phyloP scores from a whole-genome alignment of 2,113 vertebrate genomes.

The Fulmarus glacialis region DNA sequence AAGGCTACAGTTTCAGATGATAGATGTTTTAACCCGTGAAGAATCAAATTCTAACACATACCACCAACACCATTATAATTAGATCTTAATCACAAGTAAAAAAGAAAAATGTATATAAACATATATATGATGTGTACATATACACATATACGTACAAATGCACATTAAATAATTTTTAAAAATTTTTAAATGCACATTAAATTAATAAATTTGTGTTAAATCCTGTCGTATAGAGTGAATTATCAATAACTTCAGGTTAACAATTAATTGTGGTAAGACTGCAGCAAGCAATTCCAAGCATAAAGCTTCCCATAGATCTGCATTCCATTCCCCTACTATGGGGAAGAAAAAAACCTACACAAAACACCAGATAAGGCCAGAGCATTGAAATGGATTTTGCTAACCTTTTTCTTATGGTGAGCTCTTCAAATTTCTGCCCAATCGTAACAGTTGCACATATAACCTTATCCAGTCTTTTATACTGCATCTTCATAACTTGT shows the following conservation, averaged over 20 bases:
- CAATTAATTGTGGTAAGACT: fast-evolving
- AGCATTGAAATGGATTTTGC: background rate
- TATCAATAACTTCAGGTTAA: background rate
- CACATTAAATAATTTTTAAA: background rate
- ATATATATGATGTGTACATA: background rate
- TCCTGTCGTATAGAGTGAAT: background rate
- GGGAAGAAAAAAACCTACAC: background rate
- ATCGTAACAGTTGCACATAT: background rate
- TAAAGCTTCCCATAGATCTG: background rate
- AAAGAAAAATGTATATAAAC: background rate
- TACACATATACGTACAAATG: background rate
- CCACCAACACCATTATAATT: background rate
- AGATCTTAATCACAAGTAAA: background rate
- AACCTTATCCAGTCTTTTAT: background rate
- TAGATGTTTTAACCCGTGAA: background rate
- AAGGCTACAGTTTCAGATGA: background rate
- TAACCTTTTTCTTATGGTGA: background rate
- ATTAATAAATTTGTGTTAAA: background rate
- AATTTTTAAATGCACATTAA: background rate
- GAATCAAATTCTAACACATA: background rate
- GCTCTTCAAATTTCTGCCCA: background rate
- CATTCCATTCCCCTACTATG: fast-evolving
- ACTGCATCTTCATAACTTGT: fast-evolving
- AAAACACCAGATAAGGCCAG: background rate
- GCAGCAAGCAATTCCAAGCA: background rate